A percentile compares a stretch with the other conserved stretches of the same genome.
Evolutionary conservation across 2,113 vertebrate genomes (phyloP).

Genomic region (Hippocampus barbouri): DNA sequence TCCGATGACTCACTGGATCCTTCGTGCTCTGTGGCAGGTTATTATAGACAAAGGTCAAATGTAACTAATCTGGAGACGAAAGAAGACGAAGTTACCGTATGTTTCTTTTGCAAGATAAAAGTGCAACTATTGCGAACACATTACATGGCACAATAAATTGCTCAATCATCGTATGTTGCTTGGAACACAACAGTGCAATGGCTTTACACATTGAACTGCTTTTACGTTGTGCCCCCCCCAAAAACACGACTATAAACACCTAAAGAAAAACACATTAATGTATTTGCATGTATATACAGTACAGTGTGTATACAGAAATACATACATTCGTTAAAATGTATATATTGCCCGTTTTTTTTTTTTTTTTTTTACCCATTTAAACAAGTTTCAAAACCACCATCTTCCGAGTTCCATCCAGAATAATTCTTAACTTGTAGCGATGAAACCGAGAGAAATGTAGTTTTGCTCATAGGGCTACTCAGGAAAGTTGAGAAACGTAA

Average conservation of each 20-base stretch:
- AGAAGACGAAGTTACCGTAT: constrained; percentile 18
- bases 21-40: constrained; percentile 19
- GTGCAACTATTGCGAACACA: not conserved
- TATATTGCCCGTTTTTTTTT: too few species aligned
- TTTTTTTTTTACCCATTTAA: not conserved
- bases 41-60: constrained; percentile 26
- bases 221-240: not conserved
- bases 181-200: not conserved
- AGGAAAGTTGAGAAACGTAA: constrained; percentile 56
- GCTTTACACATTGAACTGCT: not conserved
- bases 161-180: not conserved
- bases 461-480: constrained; percentile 48
- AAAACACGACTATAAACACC: too few species aligned
- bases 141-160: not conserved
- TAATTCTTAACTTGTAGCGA: constrained; percentile 56
- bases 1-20: constrained; percentile 35
- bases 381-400: constrained; percentile 42
- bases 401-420: constrained; percentile 28
- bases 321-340: too few species aligned
- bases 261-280: not conserved
- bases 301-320: not conserved
- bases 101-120: not conserved
- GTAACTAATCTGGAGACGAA: constrained; percentile 16
- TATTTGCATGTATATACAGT: not conserved
- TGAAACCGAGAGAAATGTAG: constrained; percentile 48